Evolutionary conservation across 2,113 vertebrate species (phyloP).

Genomic region (Trinectes maculatus): DNA sequence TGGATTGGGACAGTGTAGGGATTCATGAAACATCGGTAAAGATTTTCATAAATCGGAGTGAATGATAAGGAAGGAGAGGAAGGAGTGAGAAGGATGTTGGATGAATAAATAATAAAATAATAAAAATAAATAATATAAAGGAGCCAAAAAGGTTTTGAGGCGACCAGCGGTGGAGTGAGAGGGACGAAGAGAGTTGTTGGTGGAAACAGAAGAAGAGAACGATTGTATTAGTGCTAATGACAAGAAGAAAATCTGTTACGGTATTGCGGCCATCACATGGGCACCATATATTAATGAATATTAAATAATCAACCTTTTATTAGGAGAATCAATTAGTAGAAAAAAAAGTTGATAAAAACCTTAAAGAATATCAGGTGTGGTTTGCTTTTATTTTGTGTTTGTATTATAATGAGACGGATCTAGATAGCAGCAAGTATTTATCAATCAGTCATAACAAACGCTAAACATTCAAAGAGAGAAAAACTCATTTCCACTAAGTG

Average conservation of each 20-base stretch:
- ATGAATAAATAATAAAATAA: conserved; percentile 1
- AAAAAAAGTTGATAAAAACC: too few species aligned
- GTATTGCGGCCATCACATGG: conserved; percentile 40
- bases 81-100: conserved; percentile 4
- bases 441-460: too few species aligned
- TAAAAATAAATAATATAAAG: too few species aligned
- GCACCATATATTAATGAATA: conserved; percentile 68
- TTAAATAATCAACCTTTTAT: too few species aligned
- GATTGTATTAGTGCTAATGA: conserved; percentile 84
- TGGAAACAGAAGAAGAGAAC: conserved; percentile 71
- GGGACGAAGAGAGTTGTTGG: conserved; percentile 61
- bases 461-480: too few species aligned
- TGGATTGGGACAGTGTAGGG: conserved; percentile 54
- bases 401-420: too few species aligned
- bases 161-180: conserved; percentile 21
- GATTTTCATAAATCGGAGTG: conserved; percentile 18
- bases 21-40: conserved; percentile 13
- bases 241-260: conserved; percentile 32
- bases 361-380: too few species aligned
- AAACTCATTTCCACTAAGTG: too few species aligned
- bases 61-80: conserved; percentile 47
- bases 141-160: conserved; percentile 29
- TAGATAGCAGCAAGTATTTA: too few species aligned
- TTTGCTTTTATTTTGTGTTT: too few species aligned
- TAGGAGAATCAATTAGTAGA: too few species aligned